Base-by-base conservation (phyloP, 1,140 invertebrate species). In the Chrysoperla carnea region DNA sequence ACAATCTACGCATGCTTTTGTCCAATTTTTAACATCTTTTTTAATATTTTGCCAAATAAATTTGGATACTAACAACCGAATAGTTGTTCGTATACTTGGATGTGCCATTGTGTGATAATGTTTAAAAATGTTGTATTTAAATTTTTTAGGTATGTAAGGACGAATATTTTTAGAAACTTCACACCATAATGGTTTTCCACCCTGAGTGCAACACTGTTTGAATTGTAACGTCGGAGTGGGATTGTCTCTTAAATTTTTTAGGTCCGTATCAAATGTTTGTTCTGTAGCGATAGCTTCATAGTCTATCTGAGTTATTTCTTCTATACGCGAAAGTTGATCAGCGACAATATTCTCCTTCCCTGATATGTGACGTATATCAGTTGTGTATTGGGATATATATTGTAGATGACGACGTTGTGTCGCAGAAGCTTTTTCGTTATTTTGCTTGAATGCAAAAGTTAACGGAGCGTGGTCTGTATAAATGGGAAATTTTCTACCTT, bases 1-100 rank as follows among this genome's bases (percentile, higher is more conserved):
- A 40, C 60, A 62, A 4, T 40, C 14, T 14, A 50, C 37, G 41
- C 56, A 59, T 4, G 40, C 27, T 14, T 45, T 39, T 11, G 52
- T 44, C 53, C 47, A 35, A 27, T n/a, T n/a, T 28, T 44, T 45
- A 31, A 11, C 29, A 31, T 56, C 55, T 8, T 42, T 43, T 11
- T 40, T 40, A 12, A 57, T 48, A 5, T 4, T 11, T 6, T 54
- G 54, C 53, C 50, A 55, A 6, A 55, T 41, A 29, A 48, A 56
- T 11, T 44, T 37, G 12, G 51, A 14, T n/a, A 36, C 9, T 3
- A 55, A 42, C 1, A 50, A 33, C 15, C 46, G 36, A 1, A 9
- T 27, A 0, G 53, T 54, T 6, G 40, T 31, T 9, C 41, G 33
- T 2, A 31, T 44, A 15, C 51, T 48, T 8, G 52, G 54, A 39